Percentiles rank a stretch among this genome's conserved stretches.
Evolutionary conservation across 2,797 vertebrate species (phyloP).

Genomic region (Alectoris magna): DNA sequence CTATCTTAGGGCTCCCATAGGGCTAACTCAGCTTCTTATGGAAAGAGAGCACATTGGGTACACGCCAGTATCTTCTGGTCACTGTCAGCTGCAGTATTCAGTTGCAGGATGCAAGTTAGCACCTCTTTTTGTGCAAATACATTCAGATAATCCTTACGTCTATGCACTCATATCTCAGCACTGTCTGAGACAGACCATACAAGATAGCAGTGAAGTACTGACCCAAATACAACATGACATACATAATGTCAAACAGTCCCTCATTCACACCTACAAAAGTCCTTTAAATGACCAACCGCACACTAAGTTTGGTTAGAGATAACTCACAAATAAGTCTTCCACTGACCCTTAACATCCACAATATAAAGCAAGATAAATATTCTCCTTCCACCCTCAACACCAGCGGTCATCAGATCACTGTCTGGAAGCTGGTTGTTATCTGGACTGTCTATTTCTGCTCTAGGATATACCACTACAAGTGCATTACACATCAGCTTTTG

Average conservation of each 20-base stretch:
- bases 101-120: background rate
- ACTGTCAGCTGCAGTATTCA: background rate
- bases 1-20: background rate
- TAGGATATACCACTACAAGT: background rate
- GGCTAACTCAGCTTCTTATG: background rate
- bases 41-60: background rate
- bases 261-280: background rate
- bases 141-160: background rate
- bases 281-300: background rate
- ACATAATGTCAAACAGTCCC: background rate
- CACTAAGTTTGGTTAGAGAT: background rate
- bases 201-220: background rate
- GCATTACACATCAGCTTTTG: background rate
- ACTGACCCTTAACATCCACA: fast-evolving
- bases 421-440: background rate
- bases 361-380: background rate
- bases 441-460: background rate
- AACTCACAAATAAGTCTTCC: background rate
- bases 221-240: background rate
- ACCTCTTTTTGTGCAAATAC: background rate
- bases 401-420: background rate
- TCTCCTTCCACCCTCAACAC: background rate
- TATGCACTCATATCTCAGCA: background rate
- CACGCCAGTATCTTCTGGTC: background rate
- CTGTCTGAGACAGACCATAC: background rate